Conservation (phyloP, 2,113 vertebrate genomes). For the Parus major region DNA sequence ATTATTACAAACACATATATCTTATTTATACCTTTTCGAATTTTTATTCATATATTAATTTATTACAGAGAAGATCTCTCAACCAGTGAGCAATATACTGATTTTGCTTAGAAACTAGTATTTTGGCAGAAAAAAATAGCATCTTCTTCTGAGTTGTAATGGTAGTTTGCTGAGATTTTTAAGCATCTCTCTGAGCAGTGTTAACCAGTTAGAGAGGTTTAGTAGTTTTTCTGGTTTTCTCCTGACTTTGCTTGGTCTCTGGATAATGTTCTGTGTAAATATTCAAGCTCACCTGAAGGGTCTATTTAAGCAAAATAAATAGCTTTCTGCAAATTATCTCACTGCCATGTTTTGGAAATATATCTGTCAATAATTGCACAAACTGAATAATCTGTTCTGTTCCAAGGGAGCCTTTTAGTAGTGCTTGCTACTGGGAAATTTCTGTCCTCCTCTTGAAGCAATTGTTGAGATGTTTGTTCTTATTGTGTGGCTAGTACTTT, state of each 20-base stretch:
- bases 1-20: too few species aligned
- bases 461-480: neutral
- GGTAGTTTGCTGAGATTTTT: neutral
- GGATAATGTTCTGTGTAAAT: neutral
- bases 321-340: neutral
- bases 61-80: neutral
- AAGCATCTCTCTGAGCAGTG: neutral
- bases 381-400: neutral
- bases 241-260: neutral
- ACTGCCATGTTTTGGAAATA: neutral
- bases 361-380: neutral
- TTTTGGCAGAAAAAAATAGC: neutral
- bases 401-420: neutral
- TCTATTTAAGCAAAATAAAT: neutral
- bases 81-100: neutral
- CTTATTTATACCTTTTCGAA: too few species aligned
- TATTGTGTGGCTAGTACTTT: neutral
- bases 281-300: fast-evolving
- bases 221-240: neutral
- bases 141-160: neutral
- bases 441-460: neutral
- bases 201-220: neutral
- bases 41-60: too few species aligned
- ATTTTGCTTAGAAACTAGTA: neutral
- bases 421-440: neutral